Evolutionary conservation across 2,797 vertebrate genomes (phyloP), one percentile per base, ranked within the genome.

Genomic region (Harpagifer antarcticus): DNA sequence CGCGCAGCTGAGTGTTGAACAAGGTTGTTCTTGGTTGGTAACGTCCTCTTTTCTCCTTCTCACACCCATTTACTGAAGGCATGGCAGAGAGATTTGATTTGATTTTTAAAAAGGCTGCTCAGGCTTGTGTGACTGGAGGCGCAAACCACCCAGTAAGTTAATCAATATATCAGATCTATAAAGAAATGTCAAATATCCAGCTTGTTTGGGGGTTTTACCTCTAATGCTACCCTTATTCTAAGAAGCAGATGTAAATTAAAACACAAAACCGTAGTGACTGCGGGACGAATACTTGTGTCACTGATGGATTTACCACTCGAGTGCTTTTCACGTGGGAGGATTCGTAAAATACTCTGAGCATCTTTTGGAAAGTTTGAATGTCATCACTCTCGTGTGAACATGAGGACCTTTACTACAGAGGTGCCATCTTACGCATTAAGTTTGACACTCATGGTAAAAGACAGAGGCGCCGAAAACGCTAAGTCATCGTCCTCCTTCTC

Each of bases 41-140:
- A 58, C 74, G 67, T 92, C 84, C 88, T 83, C 83, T 76, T 81
- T 78, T 83, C 75, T 86, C 70, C 87, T 65, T 79, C 66, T 88
- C 80, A 86, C 83, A 85, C 91, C 84, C 88, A 81, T 87, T 70
- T 2, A 83, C 79, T 77, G 71, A 88, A 83, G 89, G 81, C 85
- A 90, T 78, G 85, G 81, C 81, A 81, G 72, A 48, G 53, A 89
- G 88, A 91, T 90, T 74, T 84, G 81, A 89, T 83, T 81, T 91
- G 83, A 88, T 92, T 93, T 86, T 76, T 20, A 89, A 64, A 89
- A 64, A 63, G 14, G 47, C 52, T 64, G 77, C 81, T 58, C 77
- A 85, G 44, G 62, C 74, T 85, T 57, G 71, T 74, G 60, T 33
- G 64, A 17, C 52, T 43, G 19, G 10, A 19, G 37, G 59, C 2